These are phyloP conservation scores for Callopanchax toddi DNA, from an alignment of 2,113 vertebrate genomes.

Conservation along the genomic window DNA sequence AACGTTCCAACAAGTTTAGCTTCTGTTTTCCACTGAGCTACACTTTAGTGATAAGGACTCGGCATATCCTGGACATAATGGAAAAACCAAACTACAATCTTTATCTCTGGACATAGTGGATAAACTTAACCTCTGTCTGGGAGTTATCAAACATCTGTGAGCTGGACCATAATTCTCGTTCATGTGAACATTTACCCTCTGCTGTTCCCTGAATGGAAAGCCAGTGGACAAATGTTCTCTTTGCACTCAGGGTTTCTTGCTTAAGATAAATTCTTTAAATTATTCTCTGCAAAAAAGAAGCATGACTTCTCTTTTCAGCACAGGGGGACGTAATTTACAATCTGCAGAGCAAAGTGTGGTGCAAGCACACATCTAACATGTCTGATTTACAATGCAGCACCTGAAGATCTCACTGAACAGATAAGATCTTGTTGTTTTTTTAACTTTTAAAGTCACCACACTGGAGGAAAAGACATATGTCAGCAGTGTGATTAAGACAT, in stretches of 20 bases:
- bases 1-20: constrained; percentile 24
- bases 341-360: not conserved
- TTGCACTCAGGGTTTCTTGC: constrained; percentile 13
- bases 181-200: constrained; percentile 61
- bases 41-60: constrained; percentile 63
- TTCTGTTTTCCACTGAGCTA: constrained; percentile 52
- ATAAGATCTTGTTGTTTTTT: no score
- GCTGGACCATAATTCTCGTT: constrained; percentile 57
- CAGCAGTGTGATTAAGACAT: constrained; percentile 8
- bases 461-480: constrained; percentile 4
- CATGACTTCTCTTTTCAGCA: not conserved
- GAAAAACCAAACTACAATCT: constrained; percentile 60
- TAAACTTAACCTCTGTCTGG: constrained; percentile 65
- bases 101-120: constrained; percentile 72
- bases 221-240: constrained; percentile 56
- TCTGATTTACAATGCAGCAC: not conserved
- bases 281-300: constrained; percentile 22
- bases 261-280: constrained; percentile 61
- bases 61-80: constrained; percentile 54
- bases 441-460: not conserved
- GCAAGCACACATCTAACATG: not conserved
- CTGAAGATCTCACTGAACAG: not conserved
- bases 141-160: constrained; percentile 65
- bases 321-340: constrained; percentile 2
- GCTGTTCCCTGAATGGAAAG: constrained; percentile 55